Percentiles rank a stretch among this genome's conserved stretches.
phyloP scores from a whole-genome alignment of 2,888 invertebrate species.

The Chouioia cunea region DNA sequence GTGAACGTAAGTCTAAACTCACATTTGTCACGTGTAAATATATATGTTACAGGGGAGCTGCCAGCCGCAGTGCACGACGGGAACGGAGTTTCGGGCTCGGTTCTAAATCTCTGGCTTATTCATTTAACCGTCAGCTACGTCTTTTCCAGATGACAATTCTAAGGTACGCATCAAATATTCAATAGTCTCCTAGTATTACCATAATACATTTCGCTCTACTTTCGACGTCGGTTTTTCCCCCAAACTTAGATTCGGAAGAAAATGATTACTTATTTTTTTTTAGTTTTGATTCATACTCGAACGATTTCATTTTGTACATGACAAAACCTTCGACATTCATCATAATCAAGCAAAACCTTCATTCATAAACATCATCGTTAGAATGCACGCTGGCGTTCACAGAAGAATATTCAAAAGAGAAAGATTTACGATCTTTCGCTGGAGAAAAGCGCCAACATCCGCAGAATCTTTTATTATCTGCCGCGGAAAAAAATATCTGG shows the following conservation, averaged over 20 bases:
- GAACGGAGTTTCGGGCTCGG: slow-evolving; percentile 66
- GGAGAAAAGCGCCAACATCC: background rate
- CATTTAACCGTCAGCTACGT: slow-evolving; percentile 66
- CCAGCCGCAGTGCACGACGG: slow-evolving; percentile 68
- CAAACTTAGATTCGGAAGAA: too few species aligned
- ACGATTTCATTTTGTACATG: too few species aligned
- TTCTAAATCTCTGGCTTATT: slow-evolving; percentile 66
- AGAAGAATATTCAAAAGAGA: slow-evolving; percentile 9
- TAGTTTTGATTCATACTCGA: too few species aligned
- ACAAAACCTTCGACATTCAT: too few species aligned
- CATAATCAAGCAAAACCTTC: too few species aligned
- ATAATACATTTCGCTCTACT: too few species aligned
- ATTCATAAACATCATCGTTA: background rate
- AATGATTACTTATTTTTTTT: too few species aligned
- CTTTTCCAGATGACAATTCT: slow-evolving; percentile 68
- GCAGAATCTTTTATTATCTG: background rate
- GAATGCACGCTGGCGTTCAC: background rate
- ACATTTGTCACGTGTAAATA: slow-evolving; percentile 41
- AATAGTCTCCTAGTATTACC: background rate
- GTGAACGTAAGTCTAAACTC: slow-evolving; percentile 29
- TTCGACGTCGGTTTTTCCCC: too few species aligned
- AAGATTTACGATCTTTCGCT: slow-evolving; percentile 10
- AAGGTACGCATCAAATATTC: slow-evolving; percentile 56
- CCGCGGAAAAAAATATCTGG: background rate
- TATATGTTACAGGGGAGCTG: slow-evolving; percentile 64